A percentile compares a stretch with the other conserved stretches of the same genome.
Evolutionary conservation across 2,113 vertebrate genomes (phyloP).

Genomic region (Rhabdornis inornatus): DNA sequence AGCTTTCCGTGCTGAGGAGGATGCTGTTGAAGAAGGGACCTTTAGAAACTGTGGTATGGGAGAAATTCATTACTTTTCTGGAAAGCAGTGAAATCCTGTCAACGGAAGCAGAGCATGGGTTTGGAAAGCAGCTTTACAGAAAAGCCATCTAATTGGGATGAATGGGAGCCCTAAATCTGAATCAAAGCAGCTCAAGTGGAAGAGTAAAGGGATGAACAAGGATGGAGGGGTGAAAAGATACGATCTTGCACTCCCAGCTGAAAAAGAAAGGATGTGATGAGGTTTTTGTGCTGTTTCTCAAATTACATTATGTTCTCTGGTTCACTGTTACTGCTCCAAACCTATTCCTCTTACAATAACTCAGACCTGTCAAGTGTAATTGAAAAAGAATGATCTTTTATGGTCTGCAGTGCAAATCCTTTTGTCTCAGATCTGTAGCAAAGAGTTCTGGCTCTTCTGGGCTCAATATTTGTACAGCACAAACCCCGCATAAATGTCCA

Average conservation of each 20-base stretch:
- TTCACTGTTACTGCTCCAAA: background rate
- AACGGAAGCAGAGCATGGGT: background rate
- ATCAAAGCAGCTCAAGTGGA: background rate
- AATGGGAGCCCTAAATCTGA: conserved; percentile 11
- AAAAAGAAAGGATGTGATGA: background rate
- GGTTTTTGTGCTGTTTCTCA: background rate
- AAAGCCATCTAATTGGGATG: background rate
- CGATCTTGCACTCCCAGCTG: background rate
- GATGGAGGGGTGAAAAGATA: background rate
- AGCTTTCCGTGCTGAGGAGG: background rate
- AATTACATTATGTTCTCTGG: background rate
- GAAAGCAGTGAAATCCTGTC: conserved; percentile 1
- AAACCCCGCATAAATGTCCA: background rate
- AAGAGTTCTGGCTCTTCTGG: background rate
- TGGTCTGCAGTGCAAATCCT: background rate
- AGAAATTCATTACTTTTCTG: background rate
- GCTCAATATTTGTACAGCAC: background rate
- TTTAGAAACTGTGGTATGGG: background rate
- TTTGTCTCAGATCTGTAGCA: background rate
- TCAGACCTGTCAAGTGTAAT: background rate
- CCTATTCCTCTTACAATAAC: background rate
- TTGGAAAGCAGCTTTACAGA: background rate
- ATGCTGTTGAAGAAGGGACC: background rate
- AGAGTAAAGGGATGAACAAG: background rate
- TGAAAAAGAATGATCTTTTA: conserved; percentile 1